Percentiles rank a stretch among this genome's conserved stretches.
These are phyloP conservation scores for Rhinolophus ferrumequinum DNA, from an alignment of 2,113 vertebrate species.

Conservation along the genomic window DNA sequence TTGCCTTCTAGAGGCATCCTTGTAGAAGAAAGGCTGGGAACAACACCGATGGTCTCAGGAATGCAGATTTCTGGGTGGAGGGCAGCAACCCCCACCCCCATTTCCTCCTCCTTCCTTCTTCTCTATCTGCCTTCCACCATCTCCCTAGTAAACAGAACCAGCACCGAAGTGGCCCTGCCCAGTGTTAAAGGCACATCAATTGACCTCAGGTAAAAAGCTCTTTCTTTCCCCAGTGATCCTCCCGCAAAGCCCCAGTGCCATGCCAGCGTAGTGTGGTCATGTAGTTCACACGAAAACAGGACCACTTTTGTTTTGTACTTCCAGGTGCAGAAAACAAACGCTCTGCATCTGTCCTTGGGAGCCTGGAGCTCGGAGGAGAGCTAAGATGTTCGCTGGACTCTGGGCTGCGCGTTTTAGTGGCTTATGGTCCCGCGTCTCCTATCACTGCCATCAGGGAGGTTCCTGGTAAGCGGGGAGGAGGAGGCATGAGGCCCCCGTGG, in stretches of 20 bases:
- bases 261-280: accelerated
- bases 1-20: background rate
- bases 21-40: background rate
- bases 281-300: background rate
- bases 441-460: background rate
- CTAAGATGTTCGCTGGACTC: background rate
- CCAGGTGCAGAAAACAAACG: background rate
- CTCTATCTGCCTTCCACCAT: background rate
- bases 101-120: background rate
- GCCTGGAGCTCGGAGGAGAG: background rate
- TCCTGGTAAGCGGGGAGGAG: background rate
- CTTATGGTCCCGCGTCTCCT: background rate
- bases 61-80: background rate
- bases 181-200: background rate
- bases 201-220: background rate
- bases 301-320: background rate
- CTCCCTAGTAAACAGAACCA: background rate
- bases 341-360: background rate
- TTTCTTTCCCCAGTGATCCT: background rate
- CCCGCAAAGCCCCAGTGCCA: background rate
- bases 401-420: background rate
- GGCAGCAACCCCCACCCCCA: too few species aligned
- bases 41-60: accelerated
- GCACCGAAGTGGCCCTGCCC: background rate
- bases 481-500: too few species aligned